Conservation (phyloP, 2,888 invertebrate species). For the Sepioteuthis lessoniana region DNA sequence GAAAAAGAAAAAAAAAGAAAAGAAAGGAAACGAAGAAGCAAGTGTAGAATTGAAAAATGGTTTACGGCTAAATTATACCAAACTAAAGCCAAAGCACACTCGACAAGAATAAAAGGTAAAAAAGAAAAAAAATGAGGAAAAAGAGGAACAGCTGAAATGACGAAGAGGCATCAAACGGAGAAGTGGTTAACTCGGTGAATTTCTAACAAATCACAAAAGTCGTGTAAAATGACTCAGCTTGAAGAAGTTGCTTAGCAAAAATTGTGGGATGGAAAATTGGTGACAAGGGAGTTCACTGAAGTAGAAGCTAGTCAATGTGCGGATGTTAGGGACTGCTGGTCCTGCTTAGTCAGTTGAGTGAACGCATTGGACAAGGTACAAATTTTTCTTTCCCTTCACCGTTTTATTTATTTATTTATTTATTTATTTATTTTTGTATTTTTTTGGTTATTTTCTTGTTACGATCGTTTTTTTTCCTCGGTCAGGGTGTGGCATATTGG, state of each 20-base stretch:
- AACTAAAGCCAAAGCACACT: not conserved
- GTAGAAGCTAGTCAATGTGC: not conserved
- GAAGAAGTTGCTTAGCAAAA: not conserved
- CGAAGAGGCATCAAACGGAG: not conserved
- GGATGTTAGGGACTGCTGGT: not conserved
- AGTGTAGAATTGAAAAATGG: not conserved
- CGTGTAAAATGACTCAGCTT: not conserved
- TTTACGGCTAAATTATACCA: not conserved
- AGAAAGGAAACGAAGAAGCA: not conserved
- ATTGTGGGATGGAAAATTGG: not conserved
- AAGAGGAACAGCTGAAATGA: not conserved
- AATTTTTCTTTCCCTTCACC: not conserved
- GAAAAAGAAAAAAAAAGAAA: too few relatives aligned
- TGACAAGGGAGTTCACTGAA: not conserved
- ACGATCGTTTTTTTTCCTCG: not conserved
- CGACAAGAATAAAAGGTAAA: not conserved
- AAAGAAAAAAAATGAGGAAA: not conserved
- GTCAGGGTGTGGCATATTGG: not conserved
- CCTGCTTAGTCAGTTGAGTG: not conserved
- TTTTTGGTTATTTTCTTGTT: not conserved
- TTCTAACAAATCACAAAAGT: conserved; percentile 10
- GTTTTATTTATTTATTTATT: too few relatives aligned
- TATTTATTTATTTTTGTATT: too few relatives aligned
- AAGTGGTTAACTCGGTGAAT: not conserved
- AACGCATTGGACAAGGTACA: not conserved